A percentile compares a stretch with the other conserved stretches of the same genome.
These are phyloP conservation scores for Chrysomallon squamiferum DNA, from an alignment of 1,140 invertebrate genomes.

Conservation along the genomic window DNA sequence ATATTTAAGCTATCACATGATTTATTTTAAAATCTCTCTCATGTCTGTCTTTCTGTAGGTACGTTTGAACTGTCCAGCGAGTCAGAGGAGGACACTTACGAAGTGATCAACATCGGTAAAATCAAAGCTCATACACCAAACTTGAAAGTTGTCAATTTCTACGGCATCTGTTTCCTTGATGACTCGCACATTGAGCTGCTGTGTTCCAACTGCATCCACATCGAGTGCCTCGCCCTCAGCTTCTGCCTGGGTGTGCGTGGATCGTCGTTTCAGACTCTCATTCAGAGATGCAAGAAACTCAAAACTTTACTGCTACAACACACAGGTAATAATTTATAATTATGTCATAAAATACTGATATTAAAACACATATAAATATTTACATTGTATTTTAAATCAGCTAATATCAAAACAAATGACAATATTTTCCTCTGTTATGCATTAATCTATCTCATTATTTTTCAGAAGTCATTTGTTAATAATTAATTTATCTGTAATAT, in stretches of 20 bases:
- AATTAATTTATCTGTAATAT: no score
- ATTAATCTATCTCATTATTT: no score
- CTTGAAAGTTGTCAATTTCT: slow-evolving; percentile 62
- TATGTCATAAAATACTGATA: not conserved
- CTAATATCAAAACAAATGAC: not conserved
- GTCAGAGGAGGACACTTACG: slow-evolving; percentile 99
- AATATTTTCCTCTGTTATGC: no score
- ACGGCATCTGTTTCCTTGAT: slow-evolving; percentile 97
- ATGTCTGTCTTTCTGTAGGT: no score
- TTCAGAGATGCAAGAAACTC: slow-evolving; percentile 91
- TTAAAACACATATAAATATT: no score
- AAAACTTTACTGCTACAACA: slow-evolving; percentile 94
- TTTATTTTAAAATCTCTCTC: no score
- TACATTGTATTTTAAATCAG: no score
- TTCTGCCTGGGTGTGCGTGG: slow-evolving; percentile 97
- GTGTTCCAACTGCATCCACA: slow-evolving; percentile 74
- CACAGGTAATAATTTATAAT: slow-evolving; percentile 77
- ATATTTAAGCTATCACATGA: no score
- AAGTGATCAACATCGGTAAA: slow-evolving; percentile 92
- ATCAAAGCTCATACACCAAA: slow-evolving; percentile 86
- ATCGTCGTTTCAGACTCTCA: slow-evolving; percentile 92
- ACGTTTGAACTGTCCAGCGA: slow-evolving; percentile 97
- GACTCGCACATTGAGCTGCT: slow-evolving; percentile 99
- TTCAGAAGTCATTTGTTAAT: no score
- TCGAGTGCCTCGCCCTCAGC: slow-evolving; percentile 96